A percentile compares a stretch with the other conserved stretches of the same genome.
Evolutionary conservation across 2,113 vertebrate species (phyloP).

Genomic region (Mesitornis unicolor): DNA sequence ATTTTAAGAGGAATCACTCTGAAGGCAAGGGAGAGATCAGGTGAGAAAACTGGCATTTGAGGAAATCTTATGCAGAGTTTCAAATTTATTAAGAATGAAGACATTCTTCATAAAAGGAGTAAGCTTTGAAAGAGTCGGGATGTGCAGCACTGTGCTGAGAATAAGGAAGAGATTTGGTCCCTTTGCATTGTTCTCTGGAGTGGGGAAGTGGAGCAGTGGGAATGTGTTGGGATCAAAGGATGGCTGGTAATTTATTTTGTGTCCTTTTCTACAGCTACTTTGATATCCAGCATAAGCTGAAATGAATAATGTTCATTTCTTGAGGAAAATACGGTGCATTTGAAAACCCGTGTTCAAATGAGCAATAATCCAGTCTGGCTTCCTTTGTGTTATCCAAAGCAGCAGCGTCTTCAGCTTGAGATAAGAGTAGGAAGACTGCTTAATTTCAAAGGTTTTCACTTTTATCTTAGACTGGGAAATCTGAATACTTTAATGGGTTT

Average conservation of each 20-base stretch:
- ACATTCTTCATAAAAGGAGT: background rate
- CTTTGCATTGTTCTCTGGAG: constrained; percentile 16
- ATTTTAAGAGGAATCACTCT: background rate
- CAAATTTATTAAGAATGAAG: constrained; percentile 32
- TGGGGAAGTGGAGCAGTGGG: background rate
- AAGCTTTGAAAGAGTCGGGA: background rate
- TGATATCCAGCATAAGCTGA: constrained; percentile 56
- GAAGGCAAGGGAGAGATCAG: background rate
- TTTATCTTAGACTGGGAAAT: constrained; percentile 64
- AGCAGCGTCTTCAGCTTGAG: constrained; percentile 42
- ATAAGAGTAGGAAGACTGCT: constrained; percentile 59
- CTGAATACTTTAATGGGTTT: constrained; percentile 65
- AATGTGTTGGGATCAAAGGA: constrained; percentile 53
- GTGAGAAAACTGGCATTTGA: background rate
- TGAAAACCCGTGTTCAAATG: constrained; percentile 57
- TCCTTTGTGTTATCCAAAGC: constrained; percentile 63
- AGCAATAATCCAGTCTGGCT: constrained; percentile 56
- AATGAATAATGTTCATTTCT: constrained; percentile 53
- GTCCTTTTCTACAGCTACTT: constrained; percentile 53
- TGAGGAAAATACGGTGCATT: constrained; percentile 46
- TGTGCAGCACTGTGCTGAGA: background rate
- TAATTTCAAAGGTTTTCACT: constrained; percentile 66
- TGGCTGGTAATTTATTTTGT: constrained; percentile 57
- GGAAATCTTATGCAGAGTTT: background rate
- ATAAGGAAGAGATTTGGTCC: constrained; percentile 10